Percentiles rank a stretch among this genome's conserved stretches.
Conservation (phyloP, 2,113 vertebrate genomes). For the Platichthys stellatus region DNA sequence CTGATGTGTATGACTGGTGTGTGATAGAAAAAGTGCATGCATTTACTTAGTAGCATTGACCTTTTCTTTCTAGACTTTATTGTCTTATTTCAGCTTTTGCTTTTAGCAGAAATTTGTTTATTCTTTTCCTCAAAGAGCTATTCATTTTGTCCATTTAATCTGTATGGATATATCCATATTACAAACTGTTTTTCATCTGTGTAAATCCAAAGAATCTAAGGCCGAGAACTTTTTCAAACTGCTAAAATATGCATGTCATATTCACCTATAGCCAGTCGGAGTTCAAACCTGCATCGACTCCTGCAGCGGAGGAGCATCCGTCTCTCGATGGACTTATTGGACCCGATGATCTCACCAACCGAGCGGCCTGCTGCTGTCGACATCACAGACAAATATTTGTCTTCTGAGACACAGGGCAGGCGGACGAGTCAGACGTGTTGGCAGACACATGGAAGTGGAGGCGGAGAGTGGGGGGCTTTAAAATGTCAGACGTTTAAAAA, state of each 20-base stretch:
- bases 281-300: not conserved
- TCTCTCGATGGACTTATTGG: conserved; percentile 31
- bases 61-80: no score
- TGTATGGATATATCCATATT: no score
- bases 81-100: not conserved
- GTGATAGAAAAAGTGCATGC: no score
- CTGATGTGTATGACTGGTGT: no score
- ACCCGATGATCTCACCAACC: conserved; percentile 43
- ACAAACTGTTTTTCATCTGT: no score
- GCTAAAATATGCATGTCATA: not conserved
- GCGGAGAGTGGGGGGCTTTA: not conserved
- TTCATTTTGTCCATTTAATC: no score
- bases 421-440: conserved; percentile 40
- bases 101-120: not conserved
- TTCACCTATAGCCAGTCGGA: not conserved
- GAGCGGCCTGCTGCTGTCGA: conserved; percentile 45
- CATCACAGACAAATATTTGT: conserved; percentile 75
- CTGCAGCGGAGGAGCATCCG: conserved; percentile 3
- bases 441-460: conserved; percentile 38
- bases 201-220: no score
- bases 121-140: no score
- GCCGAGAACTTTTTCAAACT: not conserved
- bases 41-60: no score
- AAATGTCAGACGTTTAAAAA: conserved; percentile 12
- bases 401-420: conserved; percentile 55